A percentile compares a stretch with the other conserved stretches of the same genome.
These are phyloP conservation scores for Orchesellides sinensis DNA, from an alignment of 2,888 invertebrate genomes.

Conservation along the genomic window DNA sequence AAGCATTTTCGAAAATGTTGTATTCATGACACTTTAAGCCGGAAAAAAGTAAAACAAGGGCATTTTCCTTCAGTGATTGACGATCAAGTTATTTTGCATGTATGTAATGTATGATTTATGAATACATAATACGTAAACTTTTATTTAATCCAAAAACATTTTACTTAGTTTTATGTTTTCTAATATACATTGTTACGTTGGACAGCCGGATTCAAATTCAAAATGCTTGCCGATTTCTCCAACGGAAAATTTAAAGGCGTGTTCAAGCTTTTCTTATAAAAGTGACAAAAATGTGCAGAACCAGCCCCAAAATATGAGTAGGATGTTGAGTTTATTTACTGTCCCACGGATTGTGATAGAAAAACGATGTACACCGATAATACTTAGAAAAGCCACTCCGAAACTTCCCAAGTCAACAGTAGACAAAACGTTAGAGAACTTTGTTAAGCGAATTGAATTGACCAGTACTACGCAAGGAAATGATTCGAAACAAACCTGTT, in stretches of 20 bases:
- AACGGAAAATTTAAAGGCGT: slow-evolving; percentile 16
- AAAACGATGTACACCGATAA: not conserved
- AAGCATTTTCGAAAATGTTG: slow-evolving; percentile 41
- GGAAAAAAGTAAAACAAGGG: not conserved
- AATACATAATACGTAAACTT: no score
- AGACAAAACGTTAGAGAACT: no score
- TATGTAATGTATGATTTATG: no score
- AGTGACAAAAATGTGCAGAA: no score
- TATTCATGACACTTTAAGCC: not conserved
- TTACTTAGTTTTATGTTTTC: not conserved
- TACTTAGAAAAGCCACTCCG: no score
- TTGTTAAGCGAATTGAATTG: no score
- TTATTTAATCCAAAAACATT: not conserved
- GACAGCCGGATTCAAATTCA: not conserved
- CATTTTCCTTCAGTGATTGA: slow-evolving; percentile 25
- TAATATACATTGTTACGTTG: not conserved
- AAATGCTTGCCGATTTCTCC: not conserved
- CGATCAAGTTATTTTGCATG: slow-evolving; percentile 1
- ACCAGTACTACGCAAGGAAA: no score
- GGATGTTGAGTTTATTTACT: slow-evolving; percentile 13
- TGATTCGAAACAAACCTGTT: no score
- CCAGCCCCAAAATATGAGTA: not conserved
- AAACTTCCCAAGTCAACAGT: no score
- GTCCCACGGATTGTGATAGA: slow-evolving; percentile 24
- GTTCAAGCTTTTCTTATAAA: not conserved